phyloP scores from a whole-genome alignment of 2,797 vertebrate genomes.

The Syndactyla subalaris region DNA sequence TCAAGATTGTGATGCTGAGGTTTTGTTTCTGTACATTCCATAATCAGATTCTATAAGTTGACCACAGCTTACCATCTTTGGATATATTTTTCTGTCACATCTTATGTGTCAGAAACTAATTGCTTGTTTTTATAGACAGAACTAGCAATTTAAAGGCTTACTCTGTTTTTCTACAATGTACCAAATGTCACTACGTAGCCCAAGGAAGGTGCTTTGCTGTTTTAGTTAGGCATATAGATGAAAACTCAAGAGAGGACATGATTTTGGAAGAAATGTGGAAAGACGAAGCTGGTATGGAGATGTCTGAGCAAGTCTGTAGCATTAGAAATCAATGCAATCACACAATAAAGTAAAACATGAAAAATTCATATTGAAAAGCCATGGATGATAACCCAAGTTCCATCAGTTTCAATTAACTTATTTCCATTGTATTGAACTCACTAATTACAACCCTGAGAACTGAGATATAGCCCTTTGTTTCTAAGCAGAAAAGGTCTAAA shows the following conservation, averaged over 20 bases:
- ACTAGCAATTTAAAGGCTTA: not conserved
- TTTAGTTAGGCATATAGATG: not conserved
- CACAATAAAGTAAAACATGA: not conserved
- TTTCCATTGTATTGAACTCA: not conserved
- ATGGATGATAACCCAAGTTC: not conserved
- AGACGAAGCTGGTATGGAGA: not conserved
- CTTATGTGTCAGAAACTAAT: not conserved
- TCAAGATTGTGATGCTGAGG: not conserved
- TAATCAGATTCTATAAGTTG: not conserved
- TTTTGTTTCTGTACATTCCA: not conserved
- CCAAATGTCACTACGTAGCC: not conserved
- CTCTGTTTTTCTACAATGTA: not conserved
- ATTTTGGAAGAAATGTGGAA: not conserved
- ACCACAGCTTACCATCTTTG: not conserved
- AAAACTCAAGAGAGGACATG: not conserved
- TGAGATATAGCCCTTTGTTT: not conserved
- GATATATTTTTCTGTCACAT: not conserved
- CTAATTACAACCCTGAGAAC: not conserved
- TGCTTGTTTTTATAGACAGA: not conserved
- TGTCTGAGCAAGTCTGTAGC: not conserved
- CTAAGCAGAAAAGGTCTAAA: not conserved
- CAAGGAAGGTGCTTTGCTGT: not conserved
- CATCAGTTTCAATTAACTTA: not conserved
- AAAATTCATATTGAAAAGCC: not conserved
- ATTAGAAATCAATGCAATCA: not conserved